Evolutionary conservation across 2,797 vertebrate genomes (phyloP).

Genomic region (Coluber constrictor): DNA sequence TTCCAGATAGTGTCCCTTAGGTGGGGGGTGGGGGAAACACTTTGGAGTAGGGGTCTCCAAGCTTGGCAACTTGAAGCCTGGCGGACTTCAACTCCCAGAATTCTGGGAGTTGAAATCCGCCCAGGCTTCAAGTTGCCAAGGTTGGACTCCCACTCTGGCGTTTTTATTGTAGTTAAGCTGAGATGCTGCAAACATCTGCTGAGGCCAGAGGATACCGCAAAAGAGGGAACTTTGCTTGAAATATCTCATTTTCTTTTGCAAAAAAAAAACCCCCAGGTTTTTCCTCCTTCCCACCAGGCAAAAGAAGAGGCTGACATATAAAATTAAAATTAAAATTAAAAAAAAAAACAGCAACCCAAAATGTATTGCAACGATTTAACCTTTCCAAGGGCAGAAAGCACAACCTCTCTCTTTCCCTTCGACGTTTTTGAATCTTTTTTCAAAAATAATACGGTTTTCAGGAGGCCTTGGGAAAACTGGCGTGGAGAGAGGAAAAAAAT

Average conservation of each 20-base stretch:
- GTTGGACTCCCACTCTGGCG: no score
- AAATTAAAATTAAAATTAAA: no score
- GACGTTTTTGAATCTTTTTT: neutral
- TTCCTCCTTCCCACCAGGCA: neutral
- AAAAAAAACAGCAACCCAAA: neutral
- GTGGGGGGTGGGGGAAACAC: no score
- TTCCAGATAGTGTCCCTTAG: neutral
- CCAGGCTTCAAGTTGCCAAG: no score
- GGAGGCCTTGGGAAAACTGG: slow-evolving; percentile 30
- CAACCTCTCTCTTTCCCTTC: neutral
- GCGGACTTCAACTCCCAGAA: no score
- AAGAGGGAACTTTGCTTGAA: neutral
- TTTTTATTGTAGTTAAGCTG: neutral
- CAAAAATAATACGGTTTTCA: slow-evolving; percentile 45
- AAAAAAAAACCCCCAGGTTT: no score
- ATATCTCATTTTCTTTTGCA: neutral
- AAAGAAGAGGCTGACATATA: neutral
- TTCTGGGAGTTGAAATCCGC: no score
- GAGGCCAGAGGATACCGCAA: neutral
- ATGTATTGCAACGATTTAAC: neutral
- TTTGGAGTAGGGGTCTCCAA: no score
- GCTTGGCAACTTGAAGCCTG: no score
- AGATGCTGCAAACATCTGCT: neutral
- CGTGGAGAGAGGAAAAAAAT: neutral
- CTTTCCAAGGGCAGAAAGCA: accelerated